These are phyloP conservation scores for Gambusia affinis DNA, from an alignment of 2,113 vertebrate genomes.

Conservation along the genomic window DNA sequence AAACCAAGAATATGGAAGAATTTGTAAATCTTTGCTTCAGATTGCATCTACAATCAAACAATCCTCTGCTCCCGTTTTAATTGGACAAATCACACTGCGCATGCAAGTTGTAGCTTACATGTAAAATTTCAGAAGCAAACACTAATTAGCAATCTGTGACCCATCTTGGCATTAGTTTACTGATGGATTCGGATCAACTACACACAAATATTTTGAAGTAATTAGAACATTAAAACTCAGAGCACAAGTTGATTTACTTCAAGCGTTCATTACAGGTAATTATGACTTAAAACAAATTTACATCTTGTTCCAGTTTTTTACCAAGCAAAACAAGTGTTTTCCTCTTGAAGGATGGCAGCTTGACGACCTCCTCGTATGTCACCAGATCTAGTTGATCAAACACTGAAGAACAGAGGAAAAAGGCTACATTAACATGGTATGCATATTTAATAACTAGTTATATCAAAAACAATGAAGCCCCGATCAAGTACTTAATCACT, in stretches of 20 bases:
- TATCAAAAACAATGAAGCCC: background rate
- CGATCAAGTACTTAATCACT: background rate
- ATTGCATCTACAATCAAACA: background rate
- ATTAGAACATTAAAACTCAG: no score
- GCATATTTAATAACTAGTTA: no score
- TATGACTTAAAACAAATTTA: background rate
- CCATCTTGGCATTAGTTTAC: background rate
- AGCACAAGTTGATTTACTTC: no score
- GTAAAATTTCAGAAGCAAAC: background rate
- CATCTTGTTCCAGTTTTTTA: slow-evolving; percentile 49
- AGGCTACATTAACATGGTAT: background rate
- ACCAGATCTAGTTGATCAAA: slow-evolving; percentile 99
- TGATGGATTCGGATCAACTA: background rate
- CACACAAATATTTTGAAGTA: no score
- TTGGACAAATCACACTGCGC: background rate
- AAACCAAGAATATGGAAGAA: background rate
- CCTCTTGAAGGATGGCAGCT: slow-evolving; percentile 96
- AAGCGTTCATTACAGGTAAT: background rate
- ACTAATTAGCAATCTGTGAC: background rate
- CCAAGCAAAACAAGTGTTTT: slow-evolving; percentile 98
- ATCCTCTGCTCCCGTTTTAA: background rate
- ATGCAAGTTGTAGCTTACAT: background rate
- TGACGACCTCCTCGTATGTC: slow-evolving; percentile 99
- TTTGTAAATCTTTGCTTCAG: background rate
- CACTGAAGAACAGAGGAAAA: slow-evolving; percentile 79